phyloP scores from a whole-genome alignment of 2,797 vertebrate species.

The Clamator glandarius region DNA sequence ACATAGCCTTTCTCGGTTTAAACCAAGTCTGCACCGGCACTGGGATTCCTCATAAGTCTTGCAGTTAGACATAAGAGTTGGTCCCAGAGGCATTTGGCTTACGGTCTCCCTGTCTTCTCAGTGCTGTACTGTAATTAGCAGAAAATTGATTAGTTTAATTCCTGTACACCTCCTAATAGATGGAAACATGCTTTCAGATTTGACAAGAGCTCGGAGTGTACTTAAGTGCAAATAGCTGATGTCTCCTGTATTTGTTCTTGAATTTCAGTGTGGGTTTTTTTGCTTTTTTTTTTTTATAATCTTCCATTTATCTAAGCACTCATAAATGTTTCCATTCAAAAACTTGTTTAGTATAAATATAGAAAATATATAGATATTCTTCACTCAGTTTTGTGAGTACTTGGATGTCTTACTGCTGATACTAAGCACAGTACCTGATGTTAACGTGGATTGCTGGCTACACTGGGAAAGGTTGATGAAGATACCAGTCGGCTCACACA shows the following conservation, averaged over 20 bases:
- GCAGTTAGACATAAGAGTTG: not conserved
- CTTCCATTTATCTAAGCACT: not conserved
- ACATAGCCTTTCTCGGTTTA: fast-evolving
- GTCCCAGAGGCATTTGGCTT: not conserved
- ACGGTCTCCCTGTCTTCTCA: too few relatives aligned
- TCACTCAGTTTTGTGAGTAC: not conserved
- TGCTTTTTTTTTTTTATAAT: too few relatives aligned
- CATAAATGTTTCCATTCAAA: not conserved
- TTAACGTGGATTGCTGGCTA: fast-evolving
- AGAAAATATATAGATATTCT: not conserved
- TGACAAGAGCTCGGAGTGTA: not conserved
- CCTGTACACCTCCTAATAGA: constrained; percentile 13
- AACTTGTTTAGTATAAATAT: not conserved
- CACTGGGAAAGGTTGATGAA: not conserved
- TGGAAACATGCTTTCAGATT: not conserved
- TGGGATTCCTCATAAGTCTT: not conserved
- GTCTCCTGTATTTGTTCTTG: not conserved
- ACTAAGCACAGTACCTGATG: not conserved
- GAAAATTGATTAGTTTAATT: constrained; percentile 45
- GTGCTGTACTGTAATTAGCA: constrained; percentile 7
- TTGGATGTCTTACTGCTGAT: not conserved
- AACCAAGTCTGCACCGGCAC: not conserved
- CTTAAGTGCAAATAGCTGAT: not conserved
- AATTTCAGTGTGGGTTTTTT: not conserved
- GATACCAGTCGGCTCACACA: not conserved